Conservation (phyloP, 2,888 invertebrate genomes). For the Diploptera punctata region DNA sequence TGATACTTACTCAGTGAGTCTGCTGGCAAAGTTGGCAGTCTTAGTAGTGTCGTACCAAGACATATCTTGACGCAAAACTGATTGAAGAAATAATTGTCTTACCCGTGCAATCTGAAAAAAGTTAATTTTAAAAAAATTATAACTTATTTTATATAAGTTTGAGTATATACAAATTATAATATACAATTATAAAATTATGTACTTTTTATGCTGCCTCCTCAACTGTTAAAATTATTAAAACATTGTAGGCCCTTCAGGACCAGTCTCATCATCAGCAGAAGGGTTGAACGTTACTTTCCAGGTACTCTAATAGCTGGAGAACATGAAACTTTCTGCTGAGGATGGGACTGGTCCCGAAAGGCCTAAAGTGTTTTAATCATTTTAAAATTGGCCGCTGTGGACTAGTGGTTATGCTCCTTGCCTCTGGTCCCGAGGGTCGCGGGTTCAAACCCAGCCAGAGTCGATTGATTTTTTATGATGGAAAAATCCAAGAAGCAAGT, state of each 20-base stretch:
- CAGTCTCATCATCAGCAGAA: not conserved
- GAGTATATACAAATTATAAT: not conserved
- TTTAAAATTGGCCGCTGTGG: too few species aligned
- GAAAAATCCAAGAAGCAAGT: too few species aligned
- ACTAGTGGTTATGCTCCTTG: too few species aligned
- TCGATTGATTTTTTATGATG: too few species aligned
- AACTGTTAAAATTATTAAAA: too few species aligned
- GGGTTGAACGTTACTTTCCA: not conserved
- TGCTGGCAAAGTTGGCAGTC: constrained; percentile 53
- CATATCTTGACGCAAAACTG: constrained; percentile 55
- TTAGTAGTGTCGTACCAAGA: constrained; percentile 55
- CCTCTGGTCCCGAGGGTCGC: too few species aligned
- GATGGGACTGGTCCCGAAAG: too few species aligned
- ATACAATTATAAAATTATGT: not conserved
- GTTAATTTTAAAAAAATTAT: not conserved
- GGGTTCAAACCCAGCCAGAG: too few species aligned
- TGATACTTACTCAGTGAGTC: constrained; percentile 53
- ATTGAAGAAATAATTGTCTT: constrained; percentile 54
- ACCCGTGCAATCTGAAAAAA: constrained; percentile 54
- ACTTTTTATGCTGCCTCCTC: not conserved
- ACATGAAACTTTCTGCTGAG: too few species aligned
- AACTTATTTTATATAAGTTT: not conserved
- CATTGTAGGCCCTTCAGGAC: too few species aligned
- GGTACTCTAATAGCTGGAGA: not conserved
- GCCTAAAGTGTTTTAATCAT: too few species aligned